A percentile compares a stretch with the other conserved stretches of the same genome.
phyloP scores from a whole-genome alignment of 2,797 vertebrate species.

The Borostomias antarcticus region DNA sequence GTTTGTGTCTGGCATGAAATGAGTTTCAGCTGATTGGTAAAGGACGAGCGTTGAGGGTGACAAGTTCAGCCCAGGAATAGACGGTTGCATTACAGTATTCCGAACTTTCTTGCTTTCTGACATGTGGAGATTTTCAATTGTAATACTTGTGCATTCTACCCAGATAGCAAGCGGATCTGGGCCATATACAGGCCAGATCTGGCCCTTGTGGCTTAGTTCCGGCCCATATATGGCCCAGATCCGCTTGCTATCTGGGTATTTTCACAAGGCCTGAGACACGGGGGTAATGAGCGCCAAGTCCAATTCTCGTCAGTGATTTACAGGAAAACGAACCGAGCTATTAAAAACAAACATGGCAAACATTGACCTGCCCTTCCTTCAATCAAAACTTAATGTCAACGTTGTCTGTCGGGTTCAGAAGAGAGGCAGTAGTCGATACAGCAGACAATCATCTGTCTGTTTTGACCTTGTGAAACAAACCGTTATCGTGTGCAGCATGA shows the following conservation, averaged over 20 bases:
- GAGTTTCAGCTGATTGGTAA: conserved; percentile 4
- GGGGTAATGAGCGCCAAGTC: not conserved
- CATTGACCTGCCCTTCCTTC: not conserved
- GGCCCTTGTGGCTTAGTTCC: no score
- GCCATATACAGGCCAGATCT: no score
- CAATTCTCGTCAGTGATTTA: not conserved
- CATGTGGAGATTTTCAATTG: no score
- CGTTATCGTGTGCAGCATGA: not conserved
- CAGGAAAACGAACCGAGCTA: not conserved
- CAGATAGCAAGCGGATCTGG: no score
- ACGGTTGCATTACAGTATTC: not conserved
- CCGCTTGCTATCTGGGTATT: no score
- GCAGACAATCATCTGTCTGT: not conserved
- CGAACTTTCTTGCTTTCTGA: no score
- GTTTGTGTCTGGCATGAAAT: not conserved
- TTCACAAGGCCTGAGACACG: not conserved
- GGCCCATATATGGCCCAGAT: no score
- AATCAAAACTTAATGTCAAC: not conserved
- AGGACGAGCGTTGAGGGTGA: not conserved
- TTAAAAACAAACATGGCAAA: not conserved
- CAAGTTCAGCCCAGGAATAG: not conserved
- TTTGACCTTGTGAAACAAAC: not conserved
- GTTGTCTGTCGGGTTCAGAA: not conserved
- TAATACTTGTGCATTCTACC: no score
- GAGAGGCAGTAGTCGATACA: not conserved